Evolutionary conservation across 2,113 vertebrate species (phyloP), one percentile per base, ranked within the genome.

Genomic region (Halcyon senegalensis): DNA sequence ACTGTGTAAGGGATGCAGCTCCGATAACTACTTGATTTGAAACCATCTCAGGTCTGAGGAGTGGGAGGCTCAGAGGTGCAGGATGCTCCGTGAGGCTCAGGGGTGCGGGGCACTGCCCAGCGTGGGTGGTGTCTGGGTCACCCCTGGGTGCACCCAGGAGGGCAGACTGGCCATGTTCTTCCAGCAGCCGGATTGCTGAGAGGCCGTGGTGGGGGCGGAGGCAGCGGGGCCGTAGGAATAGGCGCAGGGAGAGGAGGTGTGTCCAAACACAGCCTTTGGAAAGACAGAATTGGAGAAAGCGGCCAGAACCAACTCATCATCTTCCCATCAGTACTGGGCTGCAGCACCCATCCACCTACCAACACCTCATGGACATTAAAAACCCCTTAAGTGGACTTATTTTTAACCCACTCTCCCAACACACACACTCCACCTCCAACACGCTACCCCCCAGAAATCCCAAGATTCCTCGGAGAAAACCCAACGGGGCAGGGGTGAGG

Each of bases 381-480:
- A 44, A 19, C 3, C 69, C 39, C 70, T 21, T 17, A 31, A 73
- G n/a, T 8, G 62, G 7, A 43, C 16, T 4, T 6, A 33, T 24
- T 53, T 73, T 23, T 33, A 3, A 84, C 59, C 37, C 16, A 31
- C 23, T 30, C 15, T 6, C n/a, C 13, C 4, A 15, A 43, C 43
- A 43, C 43, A 43, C 43, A 43, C 27, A 7, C 31, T 44, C 84
- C 33, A 41, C 39, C 81, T 53, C 82, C 58, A 84, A 31, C 79
- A 68, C 31, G 25, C 25, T 30, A 9, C 60, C 93, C 77, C 51
- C 33, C 59, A 76, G 90, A 82, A 96, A 93, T 30, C n/a, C 14
- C 90, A 69, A 41, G n/a, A 11, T 85, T 85, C 53, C 91, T 92
- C 90, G 56, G 75, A 84, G 48, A 94, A 97, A 96, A 93, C 25